Evolutionary conservation across 2,797 vertebrate species (phyloP), one percentile per base, ranked within the genome.

Genomic region (Geotrypetes seraphini): DNA sequence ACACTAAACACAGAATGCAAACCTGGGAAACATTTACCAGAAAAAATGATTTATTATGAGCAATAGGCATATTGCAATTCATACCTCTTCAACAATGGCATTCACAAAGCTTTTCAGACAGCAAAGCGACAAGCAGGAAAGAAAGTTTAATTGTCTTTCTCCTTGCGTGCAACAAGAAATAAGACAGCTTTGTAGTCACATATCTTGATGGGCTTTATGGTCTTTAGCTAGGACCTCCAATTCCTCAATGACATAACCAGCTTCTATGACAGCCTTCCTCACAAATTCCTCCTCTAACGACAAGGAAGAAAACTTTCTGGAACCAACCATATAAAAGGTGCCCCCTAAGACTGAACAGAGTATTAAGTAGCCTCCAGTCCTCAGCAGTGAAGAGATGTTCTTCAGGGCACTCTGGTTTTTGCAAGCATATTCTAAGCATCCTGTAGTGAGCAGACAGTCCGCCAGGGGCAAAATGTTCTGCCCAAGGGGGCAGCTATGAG

Each of bases 361-460:
- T 33, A 53, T 51, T 24, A 58, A 29, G 17, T 48, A 26, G 4
- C 62, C 39, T 2, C 56, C 58, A 0, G 55, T 50, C 35, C 48
- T 55, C 33, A 70, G 56, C 16, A 65, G 39, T 4, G 44, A 33
- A 7, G 49, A 31, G 3, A 71, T 31, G 19, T 58, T 50, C 21
- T 33, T 17, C 2, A 54, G 8, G 4, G 49, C 54, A 3, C 35
- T 31, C 3, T 14, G 11, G 7, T 55, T 45, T 16, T 33, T 46
- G 37, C 60, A 64, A 10, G 60, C 51, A 6, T 53, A 50, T 29
- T 59, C 66, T 30, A 66, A 39, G 35, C 62, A 69, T 28, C 64
- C 45, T 7, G 57, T 28, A 4, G 51, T 56, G 13, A 63, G 43
- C 28, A 53, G 12, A 6, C 58, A 53, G 19, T 68, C 60, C 1